Evolutionary conservation across 2,113 vertebrate genomes (phyloP).

Genomic region (Girardinichthys multiradiatus): DNA sequence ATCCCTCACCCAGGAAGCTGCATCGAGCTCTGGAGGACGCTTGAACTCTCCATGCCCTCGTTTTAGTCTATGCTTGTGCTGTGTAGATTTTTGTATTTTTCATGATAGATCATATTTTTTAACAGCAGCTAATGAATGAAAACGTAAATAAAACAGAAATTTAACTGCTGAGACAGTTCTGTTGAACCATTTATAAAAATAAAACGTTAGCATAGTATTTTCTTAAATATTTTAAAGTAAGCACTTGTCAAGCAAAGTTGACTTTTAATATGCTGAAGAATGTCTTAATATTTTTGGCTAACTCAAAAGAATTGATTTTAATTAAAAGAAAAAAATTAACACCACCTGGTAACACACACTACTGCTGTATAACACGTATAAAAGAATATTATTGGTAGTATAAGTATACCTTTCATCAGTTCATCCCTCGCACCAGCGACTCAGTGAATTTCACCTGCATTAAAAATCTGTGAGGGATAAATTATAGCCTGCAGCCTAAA

Average conservation of each 20-base stretch:
- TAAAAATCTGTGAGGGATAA: no score
- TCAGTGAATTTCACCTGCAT: no score
- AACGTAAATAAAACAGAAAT: constrained; percentile 18
- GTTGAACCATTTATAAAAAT: background rate
- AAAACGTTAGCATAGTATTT: background rate
- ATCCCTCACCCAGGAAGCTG: constrained; percentile 20
- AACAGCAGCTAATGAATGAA: constrained; percentile 19
- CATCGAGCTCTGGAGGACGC: background rate
- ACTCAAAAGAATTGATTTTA: no score
- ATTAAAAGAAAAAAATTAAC: no score
- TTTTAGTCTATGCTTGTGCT: constrained; percentile 14
- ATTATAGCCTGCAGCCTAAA: no score
- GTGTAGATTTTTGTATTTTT: constrained; percentile 20
- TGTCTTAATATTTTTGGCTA: no score
- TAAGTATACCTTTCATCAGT: no score
- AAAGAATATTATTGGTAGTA: no score
- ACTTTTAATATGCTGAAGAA: no score
- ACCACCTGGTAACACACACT: no score
- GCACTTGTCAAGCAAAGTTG: background rate
- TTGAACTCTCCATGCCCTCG: constrained; percentile 12
- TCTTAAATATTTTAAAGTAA: background rate
- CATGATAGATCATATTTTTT: constrained; percentile 13
- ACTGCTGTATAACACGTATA: no score
- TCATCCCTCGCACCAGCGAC: no score
- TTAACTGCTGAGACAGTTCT: background rate